phyloP scores from a whole-genome alignment of 1,140 invertebrate genomes.

The Oreohelix idahoensis region DNA sequence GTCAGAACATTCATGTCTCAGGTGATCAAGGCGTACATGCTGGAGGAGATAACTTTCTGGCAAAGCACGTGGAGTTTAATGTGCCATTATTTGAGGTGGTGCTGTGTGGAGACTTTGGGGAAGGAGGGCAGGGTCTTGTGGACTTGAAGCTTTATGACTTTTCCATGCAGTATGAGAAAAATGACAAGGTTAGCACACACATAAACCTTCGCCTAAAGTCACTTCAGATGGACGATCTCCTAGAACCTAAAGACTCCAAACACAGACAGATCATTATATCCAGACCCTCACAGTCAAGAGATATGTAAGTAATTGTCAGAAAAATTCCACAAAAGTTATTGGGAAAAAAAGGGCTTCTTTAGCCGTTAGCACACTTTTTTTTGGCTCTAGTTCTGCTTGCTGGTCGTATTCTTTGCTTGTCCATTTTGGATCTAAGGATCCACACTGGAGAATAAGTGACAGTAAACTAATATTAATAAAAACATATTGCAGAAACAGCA shows the following conservation, averaged over 20 bases:
- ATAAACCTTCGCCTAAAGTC: constrained; percentile 85
- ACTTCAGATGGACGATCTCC: constrained; percentile 89
- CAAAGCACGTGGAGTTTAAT: constrained; percentile 66
- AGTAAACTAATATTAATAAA: too few species aligned
- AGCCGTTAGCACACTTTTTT: too few species aligned
- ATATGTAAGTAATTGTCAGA: constrained; percentile 15
- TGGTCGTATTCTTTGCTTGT: too few species aligned
- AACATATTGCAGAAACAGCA: too few species aligned
- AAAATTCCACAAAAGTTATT: too few species aligned
- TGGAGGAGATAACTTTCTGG: constrained; percentile 45
- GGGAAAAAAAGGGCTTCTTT: too few species aligned
- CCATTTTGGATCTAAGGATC: too few species aligned
- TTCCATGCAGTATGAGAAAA: constrained; percentile 81
- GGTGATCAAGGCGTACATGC: constrained; percentile 3
- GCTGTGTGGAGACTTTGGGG: constrained; percentile 69
- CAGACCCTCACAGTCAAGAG: constrained; percentile 42
- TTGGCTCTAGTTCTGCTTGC: too few species aligned
- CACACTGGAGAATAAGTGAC: too few species aligned
- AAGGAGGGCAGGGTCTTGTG: constrained; percentile 75
- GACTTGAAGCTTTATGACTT: constrained; percentile 89
- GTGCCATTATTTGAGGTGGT: constrained; percentile 72
- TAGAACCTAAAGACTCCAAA: constrained; percentile 82
- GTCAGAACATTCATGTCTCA: background rate
- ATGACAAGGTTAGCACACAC: constrained; percentile 79
- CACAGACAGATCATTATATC: constrained; percentile 85